These are phyloP conservation scores for Sitta carolinensis DNA, from an alignment of 2,797 vertebrate genomes.

Conservation along the genomic window DNA sequence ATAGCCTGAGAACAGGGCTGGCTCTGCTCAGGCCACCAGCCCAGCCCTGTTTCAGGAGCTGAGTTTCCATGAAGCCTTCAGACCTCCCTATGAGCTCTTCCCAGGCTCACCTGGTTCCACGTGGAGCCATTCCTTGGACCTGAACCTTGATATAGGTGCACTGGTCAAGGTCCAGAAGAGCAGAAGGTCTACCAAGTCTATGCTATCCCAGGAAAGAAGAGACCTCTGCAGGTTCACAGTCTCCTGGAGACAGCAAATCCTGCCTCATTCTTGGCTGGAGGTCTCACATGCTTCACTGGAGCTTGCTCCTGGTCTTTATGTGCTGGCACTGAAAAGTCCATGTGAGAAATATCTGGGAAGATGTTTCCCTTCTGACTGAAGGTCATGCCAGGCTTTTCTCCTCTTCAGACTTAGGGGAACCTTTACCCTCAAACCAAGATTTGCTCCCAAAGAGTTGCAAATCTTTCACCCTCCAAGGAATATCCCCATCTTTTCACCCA, in stretches of 20 bases:
- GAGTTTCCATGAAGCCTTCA: not conserved
- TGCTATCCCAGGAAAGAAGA: not conserved
- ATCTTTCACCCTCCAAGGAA: not conserved
- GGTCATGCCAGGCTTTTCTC: not conserved
- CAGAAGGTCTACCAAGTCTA: not conserved
- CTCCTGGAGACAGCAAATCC: not conserved
- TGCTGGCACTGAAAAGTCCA: not conserved
- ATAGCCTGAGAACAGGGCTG: not conserved
- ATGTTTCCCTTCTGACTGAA: not conserved
- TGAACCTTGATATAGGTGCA: accelerated
- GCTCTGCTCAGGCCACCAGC: not conserved
- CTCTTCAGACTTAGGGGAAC: not conserved
- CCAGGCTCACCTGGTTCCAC: not conserved
- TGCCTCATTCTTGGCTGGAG: not conserved
- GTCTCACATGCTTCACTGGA: not conserved
- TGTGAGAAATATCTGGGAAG: not conserved
- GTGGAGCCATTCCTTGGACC: not conserved
- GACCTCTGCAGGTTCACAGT: not conserved
- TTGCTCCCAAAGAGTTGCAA: not conserved
- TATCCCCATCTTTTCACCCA: not conserved
- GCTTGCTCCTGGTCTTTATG: not conserved
- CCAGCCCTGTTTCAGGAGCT: not conserved
- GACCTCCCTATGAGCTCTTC: not conserved
- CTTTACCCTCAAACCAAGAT: not conserved
- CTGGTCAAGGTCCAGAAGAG: not conserved